Conservation (phyloP, 2,888 invertebrate species). For the Arenicola marina region DNA sequence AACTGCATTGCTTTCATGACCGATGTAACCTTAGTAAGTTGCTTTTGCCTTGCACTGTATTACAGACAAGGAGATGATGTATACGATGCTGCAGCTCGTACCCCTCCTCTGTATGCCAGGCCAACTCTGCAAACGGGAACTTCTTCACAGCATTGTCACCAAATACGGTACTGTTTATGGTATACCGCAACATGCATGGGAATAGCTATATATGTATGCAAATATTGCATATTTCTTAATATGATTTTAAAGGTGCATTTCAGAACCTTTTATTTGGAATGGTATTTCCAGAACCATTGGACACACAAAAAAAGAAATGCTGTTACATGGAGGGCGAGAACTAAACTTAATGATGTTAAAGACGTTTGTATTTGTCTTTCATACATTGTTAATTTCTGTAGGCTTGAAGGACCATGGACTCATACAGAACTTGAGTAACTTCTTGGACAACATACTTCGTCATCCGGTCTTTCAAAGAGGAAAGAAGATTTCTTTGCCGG, state of each 20-base stretch:
- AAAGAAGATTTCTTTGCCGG: not conserved
- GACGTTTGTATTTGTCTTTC: no score
- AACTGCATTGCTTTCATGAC: no score
- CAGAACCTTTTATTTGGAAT: not conserved
- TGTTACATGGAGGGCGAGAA: no score
- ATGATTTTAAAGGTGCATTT: not conserved
- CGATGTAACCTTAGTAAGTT: no score
- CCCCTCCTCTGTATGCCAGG: not conserved
- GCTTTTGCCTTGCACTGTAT: not conserved
- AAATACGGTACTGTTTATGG: not conserved
- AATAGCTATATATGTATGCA: no score
- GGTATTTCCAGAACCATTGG: no score
- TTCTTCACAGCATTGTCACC: not conserved
- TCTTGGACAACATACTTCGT: not conserved
- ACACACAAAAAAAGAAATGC: no score
- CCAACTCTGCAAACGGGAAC: not conserved
- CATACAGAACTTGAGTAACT: not conserved
- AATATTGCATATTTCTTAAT: not conserved
- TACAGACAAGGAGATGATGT: not conserved
- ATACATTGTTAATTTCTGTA: no score
- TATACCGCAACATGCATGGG: no score
- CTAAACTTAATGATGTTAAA: no score
- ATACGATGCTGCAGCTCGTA: not conserved
- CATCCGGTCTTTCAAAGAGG: not conserved
- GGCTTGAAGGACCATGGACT: not conserved